Percentiles rank a stretch among this genome's conserved stretches.
Conservation (phyloP, 2,888 invertebrate species). For the Lampropteryx suffumata region DNA sequence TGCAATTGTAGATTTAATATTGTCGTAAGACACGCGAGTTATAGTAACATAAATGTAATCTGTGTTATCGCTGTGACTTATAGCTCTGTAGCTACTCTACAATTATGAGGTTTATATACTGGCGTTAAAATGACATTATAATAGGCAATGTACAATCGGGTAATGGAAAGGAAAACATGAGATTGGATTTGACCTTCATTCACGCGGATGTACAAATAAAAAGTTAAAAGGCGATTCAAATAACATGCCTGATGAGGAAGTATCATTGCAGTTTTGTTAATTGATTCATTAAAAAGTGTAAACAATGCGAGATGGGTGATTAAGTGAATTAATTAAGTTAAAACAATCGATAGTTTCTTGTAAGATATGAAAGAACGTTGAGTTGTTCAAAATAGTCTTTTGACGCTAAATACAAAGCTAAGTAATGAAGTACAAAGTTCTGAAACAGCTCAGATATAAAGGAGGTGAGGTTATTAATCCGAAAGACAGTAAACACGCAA, state of each 20-base stretch:
- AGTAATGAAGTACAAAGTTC: background rate
- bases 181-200: constrained; percentile 21
- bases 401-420: too few relatives aligned
- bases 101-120: constrained; percentile 1
- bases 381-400: too few relatives aligned
- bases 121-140: background rate
- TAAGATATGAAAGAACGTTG: too few relatives aligned
- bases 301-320: background rate
- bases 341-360: constrained; percentile 1
- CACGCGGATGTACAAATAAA: constrained; percentile 25
- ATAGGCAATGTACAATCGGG: background rate
- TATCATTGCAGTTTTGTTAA: constrained; percentile 7
- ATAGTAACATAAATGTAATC: constrained; percentile 5
- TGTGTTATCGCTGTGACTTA: constrained; percentile 11
- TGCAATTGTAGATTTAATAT: constrained; percentile 23
- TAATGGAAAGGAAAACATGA: constrained; percentile 12
- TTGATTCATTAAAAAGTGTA: constrained; percentile 7
- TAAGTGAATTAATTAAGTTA: background rate
- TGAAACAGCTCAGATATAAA: constrained; percentile 1
- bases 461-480: background rate
- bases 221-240: constrained; percentile 21
- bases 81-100: background rate
- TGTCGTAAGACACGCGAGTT: constrained; percentile 22
- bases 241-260: constrained; percentile 25
- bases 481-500: constrained; percentile 8